phyloP scores from a whole-genome alignment of 1,140 invertebrate genomes.

The Drosophila trapezifrons region DNA sequence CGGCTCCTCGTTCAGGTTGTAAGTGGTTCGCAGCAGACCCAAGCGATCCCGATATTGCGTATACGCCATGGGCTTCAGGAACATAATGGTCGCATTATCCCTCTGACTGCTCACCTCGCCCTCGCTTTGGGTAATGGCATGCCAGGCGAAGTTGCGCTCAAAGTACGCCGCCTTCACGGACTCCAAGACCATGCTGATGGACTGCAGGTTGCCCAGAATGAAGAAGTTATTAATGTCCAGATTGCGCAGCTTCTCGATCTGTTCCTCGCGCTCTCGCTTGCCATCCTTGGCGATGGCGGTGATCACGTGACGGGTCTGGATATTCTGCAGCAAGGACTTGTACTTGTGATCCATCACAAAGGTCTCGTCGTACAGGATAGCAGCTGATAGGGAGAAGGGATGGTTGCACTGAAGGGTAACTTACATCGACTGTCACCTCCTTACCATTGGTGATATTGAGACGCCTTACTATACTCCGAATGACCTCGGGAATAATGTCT shows the following conservation, averaged over 20 bases:
- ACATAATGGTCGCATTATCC: slow-evolving; percentile 89
- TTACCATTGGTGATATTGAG: slow-evolving; percentile 93
- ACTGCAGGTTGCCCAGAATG: slow-evolving; percentile 89
- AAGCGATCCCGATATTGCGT: slow-evolving; percentile 86
- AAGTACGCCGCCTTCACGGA: slow-evolving; percentile 81
- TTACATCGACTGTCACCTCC: not conserved
- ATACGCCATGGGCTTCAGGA: slow-evolving; percentile 87
- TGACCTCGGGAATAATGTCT: slow-evolving; percentile 91
- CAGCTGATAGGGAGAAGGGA: slow-evolving; percentile 84
- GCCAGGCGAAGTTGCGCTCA: slow-evolving; percentile 87
- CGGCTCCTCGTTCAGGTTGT: slow-evolving; percentile 88
- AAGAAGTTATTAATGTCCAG: slow-evolving; percentile 96
- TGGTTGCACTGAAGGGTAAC: not conserved
- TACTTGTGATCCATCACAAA: slow-evolving; percentile 97
- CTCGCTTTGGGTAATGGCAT: slow-evolving; percentile 88
- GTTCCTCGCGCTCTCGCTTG: slow-evolving; percentile 86
- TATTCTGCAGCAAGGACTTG: slow-evolving; percentile 93
- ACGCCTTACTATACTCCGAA: slow-evolving; percentile 90
- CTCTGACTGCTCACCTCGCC: slow-evolving; percentile 88
- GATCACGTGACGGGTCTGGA: slow-evolving; percentile 93
- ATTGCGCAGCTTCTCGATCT: slow-evolving; percentile 89
- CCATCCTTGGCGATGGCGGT: slow-evolving; percentile 86
- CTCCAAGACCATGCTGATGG: slow-evolving; percentile 88
- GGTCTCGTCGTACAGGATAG: slow-evolving; percentile 93
- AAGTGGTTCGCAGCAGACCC: slow-evolving; percentile 88